These are phyloP conservation scores for Tachysurus fulvidraco DNA, from an alignment of 2,113 vertebrate species.

Conservation along the genomic window DNA sequence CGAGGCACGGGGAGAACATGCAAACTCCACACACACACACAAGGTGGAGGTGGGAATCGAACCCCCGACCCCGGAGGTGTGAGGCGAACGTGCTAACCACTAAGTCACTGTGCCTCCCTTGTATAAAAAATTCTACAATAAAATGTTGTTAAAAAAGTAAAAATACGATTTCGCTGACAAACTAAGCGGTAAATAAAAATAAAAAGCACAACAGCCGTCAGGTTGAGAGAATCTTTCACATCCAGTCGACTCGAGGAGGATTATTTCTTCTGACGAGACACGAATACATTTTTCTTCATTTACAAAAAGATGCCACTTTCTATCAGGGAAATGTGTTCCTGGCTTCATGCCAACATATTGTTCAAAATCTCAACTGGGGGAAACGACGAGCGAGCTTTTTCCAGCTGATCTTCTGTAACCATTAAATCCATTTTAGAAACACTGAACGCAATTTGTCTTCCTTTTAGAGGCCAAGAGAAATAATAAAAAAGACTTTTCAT, in stretches of 20 bases:
- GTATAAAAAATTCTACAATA: background rate
- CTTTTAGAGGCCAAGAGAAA: background rate
- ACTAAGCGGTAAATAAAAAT: background rate
- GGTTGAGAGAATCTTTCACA: background rate
- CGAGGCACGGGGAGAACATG: too few species aligned
- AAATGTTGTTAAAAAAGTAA: background rate
- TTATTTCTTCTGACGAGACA: background rate
- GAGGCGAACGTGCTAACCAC: too few species aligned
- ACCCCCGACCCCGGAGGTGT: too few species aligned
- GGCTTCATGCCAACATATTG: background rate
- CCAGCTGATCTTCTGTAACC: background rate
- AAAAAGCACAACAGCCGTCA: background rate
- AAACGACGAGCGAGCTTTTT: background rate
- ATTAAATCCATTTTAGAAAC: conserved; percentile 26
- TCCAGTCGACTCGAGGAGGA: background rate
- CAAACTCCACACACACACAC: too few species aligned
- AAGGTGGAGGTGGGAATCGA: too few species aligned
- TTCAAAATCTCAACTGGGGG: background rate
- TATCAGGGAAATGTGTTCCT: background rate
- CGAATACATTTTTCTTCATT: background rate
- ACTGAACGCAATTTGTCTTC: conserved; percentile 10
- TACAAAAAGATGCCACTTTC: background rate
- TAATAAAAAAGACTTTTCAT: conserved; percentile 1
- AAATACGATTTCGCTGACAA: background rate
- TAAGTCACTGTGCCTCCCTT: too few species aligned